These are phyloP conservation scores for Anas bernieri DNA, from an alignment of 2,797 vertebrate genomes.

Conservation along the genomic window DNA sequence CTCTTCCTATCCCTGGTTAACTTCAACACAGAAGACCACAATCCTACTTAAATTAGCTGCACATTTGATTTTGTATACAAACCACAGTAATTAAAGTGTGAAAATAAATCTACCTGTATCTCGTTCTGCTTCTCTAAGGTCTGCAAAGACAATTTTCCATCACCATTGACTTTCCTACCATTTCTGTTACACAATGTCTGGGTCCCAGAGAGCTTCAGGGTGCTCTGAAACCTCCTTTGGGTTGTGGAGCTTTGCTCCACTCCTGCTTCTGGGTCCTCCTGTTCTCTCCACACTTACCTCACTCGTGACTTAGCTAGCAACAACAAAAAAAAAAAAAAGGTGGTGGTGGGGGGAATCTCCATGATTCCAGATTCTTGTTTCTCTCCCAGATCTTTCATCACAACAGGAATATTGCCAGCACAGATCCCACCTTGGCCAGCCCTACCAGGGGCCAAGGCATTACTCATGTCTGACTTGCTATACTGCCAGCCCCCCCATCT, in stretches of 20 bases:
- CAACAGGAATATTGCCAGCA: background rate
- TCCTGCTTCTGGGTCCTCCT: background rate
- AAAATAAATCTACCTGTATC: background rate
- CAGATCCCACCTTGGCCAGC: background rate
- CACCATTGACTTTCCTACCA: background rate
- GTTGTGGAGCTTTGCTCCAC: background rate
- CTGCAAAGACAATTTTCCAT: background rate
- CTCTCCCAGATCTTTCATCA: background rate
- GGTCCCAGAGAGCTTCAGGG: background rate
- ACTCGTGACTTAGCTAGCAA: fast-evolving
- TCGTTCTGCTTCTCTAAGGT: background rate
- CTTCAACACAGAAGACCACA: background rate
- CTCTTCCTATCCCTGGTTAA: constrained; percentile 11
- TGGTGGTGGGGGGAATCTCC: too few relatives aligned
- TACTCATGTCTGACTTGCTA: background rate
- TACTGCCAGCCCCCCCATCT: background rate
- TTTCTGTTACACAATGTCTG: background rate
- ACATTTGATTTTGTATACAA: background rate
- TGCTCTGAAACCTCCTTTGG: background rate
- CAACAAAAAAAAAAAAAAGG: background rate
- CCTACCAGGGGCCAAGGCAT: background rate
- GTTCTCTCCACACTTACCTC: fast-evolving
- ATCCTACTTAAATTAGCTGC: background rate
- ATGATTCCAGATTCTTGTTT: background rate
- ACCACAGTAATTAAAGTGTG: background rate